Evolutionary conservation across 2,797 vertebrate species (phyloP), one percentile per base, ranked within the genome.

Genomic region (Dendrocincla fuliginosa): DNA sequence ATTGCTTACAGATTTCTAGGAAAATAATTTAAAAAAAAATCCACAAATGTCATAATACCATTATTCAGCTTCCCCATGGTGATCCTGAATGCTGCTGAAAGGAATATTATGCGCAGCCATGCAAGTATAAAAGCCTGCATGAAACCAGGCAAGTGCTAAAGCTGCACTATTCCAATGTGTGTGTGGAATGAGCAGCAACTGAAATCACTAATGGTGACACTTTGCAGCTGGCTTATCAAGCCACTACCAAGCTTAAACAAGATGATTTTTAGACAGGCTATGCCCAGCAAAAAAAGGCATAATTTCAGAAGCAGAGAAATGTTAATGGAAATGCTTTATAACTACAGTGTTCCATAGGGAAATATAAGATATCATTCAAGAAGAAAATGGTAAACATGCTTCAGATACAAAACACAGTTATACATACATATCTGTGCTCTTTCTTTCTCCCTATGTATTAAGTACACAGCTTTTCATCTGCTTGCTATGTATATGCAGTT

Each of bases 61-160:
- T 84, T 90, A 81, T 94, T 88, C 53, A 73, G 59, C 67, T 89
- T 93, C 88, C 86, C 78, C 44, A 30, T 2, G 0, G 77, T 20
- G 77, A 84, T 79, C 37, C 77, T 87, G 92, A 91, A 87, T 8
- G 59, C 63, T 84, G 67, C 79, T 92, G 90, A 81, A 79, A 86
- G 47, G n/a, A 84, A 42, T 75, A 77, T 57, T 49, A 18, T 9
- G 53, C 75, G 84, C 78, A 85, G 84, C 53, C 5, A 0, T 59
- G 77, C 77, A 69, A 52, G 24, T 15, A 86, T 16, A 81, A 95
- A 91, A 93, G 69, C 59, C 63, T 67, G 37, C 60, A 39, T 9
- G 52, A 87, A 82, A 87, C 56, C 60, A 90, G 70, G 52, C 6
- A 0, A 93, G 68, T 9, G 0, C 23, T 81, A 70, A 84, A 89